phyloP scores from a whole-genome alignment of 2,888 invertebrate genomes.

The Eupithecia inturbata region DNA sequence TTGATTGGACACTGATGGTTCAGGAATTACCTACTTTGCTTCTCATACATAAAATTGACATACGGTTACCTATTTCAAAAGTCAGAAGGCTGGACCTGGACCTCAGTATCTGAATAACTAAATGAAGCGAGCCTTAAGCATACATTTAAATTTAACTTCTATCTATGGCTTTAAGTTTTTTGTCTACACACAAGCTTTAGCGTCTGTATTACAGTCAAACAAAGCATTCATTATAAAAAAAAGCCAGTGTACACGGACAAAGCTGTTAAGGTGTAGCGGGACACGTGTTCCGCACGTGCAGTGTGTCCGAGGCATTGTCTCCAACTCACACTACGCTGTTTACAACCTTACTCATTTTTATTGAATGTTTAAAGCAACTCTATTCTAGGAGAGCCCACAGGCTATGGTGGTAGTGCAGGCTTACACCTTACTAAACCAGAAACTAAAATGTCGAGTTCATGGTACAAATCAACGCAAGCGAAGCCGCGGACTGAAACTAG shows the following conservation, averaged over 20 bases:
- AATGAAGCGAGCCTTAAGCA: no score
- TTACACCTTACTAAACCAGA: no score
- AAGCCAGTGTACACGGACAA: conserved; percentile 40
- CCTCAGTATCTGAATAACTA: background rate
- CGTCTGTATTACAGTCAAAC: conserved; percentile 26
- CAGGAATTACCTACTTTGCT: background rate
- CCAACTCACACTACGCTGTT: conserved; percentile 40
- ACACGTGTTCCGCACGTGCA: conserved; percentile 71
- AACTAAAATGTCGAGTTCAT: no score
- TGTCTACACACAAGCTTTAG: conserved; percentile 19
- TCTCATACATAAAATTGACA: background rate
- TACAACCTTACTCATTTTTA: conserved; percentile 28
- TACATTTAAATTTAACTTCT: no score
- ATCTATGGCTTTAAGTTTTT: background rate
- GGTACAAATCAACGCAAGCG: no score
- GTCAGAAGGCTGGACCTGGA: no score
- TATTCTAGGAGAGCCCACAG: conserved; percentile 23
- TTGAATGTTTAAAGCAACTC: conserved; percentile 27
- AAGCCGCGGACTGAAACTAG: no score
- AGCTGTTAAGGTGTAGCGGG: conserved; percentile 51
- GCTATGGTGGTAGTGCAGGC: conserved; percentile 54
- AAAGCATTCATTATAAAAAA: conserved; percentile 32
- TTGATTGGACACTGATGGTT: background rate
- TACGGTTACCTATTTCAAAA: background rate
- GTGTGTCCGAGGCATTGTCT: conserved; percentile 67